Evolutionary conservation across 2,888 invertebrate species (phyloP).

Genomic region (Nysson spinosus): DNA sequence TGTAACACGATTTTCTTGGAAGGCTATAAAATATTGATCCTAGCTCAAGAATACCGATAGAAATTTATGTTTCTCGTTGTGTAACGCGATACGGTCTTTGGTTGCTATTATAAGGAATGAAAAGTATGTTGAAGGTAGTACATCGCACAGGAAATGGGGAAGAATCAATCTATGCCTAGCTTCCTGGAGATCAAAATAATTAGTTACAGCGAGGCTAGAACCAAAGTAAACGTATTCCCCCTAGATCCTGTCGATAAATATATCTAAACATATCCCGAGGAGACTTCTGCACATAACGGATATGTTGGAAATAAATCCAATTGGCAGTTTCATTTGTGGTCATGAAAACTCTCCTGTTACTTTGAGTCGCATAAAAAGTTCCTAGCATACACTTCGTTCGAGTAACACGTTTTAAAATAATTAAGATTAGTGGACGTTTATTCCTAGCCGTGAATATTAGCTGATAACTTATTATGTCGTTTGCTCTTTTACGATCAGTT

Average conservation of each 20-base stretch:
- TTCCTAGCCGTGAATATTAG: not conserved
- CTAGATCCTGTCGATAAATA: conserved; percentile 15
- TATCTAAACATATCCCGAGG: not conserved
- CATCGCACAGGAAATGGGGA: not conserved
- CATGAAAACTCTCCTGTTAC: too few species aligned
- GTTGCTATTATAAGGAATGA: not conserved
- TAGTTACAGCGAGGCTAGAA: conserved; percentile 4
- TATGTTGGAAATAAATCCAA: too few species aligned
- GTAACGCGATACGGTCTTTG: conserved; percentile 5
- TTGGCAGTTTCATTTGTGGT: too few species aligned
- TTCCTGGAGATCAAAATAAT: not conserved
- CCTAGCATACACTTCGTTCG: too few species aligned
- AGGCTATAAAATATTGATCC: not conserved
- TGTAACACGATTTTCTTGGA: not conserved
- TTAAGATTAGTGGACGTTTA: not conserved
- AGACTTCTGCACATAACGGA: too few species aligned
- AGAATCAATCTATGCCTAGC: not conserved
- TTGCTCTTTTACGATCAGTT: conserved; percentile 33
- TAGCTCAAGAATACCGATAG: not conserved
- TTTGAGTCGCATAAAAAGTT: too few species aligned
- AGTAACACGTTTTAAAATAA: too few species aligned
- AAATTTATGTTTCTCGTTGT: conserved; percentile 1
- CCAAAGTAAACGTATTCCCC: conserved; percentile 19
- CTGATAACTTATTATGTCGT: conserved; percentile 17
- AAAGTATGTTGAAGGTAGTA: not conserved